phyloP scores from a whole-genome alignment of 2,888 invertebrate genomes.

The Heteromyza rotundicornis region DNA sequence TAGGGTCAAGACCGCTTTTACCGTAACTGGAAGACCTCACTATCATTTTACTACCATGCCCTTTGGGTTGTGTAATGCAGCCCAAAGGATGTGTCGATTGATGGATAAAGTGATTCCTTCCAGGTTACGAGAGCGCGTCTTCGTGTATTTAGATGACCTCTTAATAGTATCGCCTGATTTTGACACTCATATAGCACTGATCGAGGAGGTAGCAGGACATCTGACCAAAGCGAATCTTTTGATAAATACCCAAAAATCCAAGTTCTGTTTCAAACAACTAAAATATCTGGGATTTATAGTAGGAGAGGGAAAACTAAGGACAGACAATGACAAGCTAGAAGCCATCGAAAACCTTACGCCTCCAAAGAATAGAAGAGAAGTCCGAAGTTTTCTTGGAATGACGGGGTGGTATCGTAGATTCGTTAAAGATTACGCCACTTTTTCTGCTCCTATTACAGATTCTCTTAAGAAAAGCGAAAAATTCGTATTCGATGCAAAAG shows the following conservation, averaged over 20 bases:
- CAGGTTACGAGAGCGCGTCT: constrained; percentile 10
- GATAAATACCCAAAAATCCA: constrained; percentile 16
- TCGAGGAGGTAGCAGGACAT: constrained; percentile 6
- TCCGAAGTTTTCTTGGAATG: constrained; percentile 9
- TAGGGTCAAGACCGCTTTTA: constrained; percentile 12
- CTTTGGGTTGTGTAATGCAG: constrained; percentile 22
- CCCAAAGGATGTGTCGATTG: constrained; percentile 11
- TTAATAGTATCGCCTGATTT: constrained; percentile 16
- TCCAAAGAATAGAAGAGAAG: constrained; percentile 10
- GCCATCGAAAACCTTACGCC: neutral
- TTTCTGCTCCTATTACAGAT: constrained; percentile 4
- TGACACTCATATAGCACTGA: neutral
- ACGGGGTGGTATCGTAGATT: constrained; percentile 17
- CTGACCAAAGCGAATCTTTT: constrained; percentile 12
- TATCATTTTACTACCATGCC: constrained; percentile 22
- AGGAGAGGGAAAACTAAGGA: constrained; percentile 9
- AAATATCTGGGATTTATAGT: constrained; percentile 20
- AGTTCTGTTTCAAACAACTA: constrained; percentile 14
- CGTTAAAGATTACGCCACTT: constrained; percentile 4
- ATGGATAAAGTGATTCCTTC: constrained; percentile 24
- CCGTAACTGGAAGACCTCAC: constrained; percentile 16
- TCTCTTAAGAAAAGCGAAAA: neutral
- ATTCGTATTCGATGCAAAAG: neutral
- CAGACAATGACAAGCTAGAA: neutral
- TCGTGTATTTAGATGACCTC: constrained; percentile 17